Conservation (phyloP, 2,797 vertebrate genomes). For the Antennarius maculatus region DNA sequence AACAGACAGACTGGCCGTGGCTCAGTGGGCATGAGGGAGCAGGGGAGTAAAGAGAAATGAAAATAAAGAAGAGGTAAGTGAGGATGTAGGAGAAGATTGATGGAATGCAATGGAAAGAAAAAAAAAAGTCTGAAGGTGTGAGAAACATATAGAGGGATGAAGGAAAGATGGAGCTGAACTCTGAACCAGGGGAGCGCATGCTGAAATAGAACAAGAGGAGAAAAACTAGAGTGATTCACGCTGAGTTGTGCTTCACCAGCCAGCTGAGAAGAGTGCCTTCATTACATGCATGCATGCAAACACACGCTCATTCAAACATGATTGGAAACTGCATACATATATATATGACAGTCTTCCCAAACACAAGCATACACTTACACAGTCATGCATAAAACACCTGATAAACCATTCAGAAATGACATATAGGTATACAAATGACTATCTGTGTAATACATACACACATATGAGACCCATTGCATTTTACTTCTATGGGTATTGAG, state of each 20-base stretch:
- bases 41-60: conserved; percentile 23
- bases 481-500: conserved; percentile 28
- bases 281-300: conserved; percentile 13
- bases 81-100: conserved; percentile 10
- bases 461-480: conserved; percentile 40
- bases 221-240: conserved; percentile 60
- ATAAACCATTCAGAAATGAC: background rate
- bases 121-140: conserved; percentile 9
- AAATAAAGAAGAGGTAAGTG: conserved; percentile 26
- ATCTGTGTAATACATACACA: background rate
- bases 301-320: background rate
- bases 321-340: background rate
- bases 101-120: conserved; percentile 28
- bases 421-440: background rate
- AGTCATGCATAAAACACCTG: background rate
- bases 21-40: conserved; percentile 23
- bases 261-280: conserved; percentile 46
- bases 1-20: conserved; percentile 53
- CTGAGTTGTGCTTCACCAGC: conserved; percentile 41
- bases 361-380: conserved; percentile 1
- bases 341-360: conserved; percentile 1
- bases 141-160: background rate
- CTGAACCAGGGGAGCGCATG: conserved; percentile 55
- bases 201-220: conserved; percentile 61
- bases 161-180: conserved; percentile 56